These are phyloP conservation scores for Zaprionus davidi DNA, from an alignment of 1,140 invertebrate species.

Conservation along the genomic window DNA sequence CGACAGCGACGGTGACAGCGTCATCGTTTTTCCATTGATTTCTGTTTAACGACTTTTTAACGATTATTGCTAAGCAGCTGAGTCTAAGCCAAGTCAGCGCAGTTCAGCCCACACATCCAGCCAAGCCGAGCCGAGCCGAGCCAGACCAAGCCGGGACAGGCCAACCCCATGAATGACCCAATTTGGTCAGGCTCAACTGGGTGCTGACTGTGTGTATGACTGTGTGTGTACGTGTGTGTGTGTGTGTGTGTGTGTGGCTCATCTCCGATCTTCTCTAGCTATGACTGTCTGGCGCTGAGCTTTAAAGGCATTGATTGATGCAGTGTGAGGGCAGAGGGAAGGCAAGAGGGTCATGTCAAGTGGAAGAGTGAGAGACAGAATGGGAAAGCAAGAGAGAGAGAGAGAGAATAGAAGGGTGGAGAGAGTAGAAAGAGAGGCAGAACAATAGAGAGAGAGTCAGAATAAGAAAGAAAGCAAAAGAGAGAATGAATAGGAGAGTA, in stretches of 20 bases:
- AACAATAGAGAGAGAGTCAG: too few relatives aligned
- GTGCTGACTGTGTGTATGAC: slow-evolving; percentile 10
- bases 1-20: slow-evolving; percentile 35
- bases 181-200: slow-evolving; percentile 73
- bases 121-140: background rate
- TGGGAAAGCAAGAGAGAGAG: too few relatives aligned
- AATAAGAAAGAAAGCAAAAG: too few relatives aligned
- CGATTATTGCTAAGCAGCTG: slow-evolving; percentile 64
- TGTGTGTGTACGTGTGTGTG: slow-evolving; percentile 9
- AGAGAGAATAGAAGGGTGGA: too few relatives aligned
- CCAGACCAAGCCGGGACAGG: slow-evolving; percentile 22
- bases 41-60: slow-evolving; percentile 73
- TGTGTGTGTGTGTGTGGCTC: slow-evolving; percentile 32
- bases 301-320: slow-evolving; percentile 48
- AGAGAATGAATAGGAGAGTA: too few relatives aligned
- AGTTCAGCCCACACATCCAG: slow-evolving; percentile 48
- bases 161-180: slow-evolving; percentile 77
- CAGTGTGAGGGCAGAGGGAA: background rate
- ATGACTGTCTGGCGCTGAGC: slow-evolving; percentile 12
- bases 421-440: too few relatives aligned
- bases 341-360: too few relatives aligned
- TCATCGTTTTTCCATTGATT: slow-evolving; percentile 74
- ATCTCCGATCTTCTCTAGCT: slow-evolving; percentile 7
- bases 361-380: too few relatives aligned
- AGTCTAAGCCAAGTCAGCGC: slow-evolving; percentile 59